Evolutionary conservation across 2,113 vertebrate genomes (phyloP).

Genomic region (Speoplatyrhinus poulsoni): DNA sequence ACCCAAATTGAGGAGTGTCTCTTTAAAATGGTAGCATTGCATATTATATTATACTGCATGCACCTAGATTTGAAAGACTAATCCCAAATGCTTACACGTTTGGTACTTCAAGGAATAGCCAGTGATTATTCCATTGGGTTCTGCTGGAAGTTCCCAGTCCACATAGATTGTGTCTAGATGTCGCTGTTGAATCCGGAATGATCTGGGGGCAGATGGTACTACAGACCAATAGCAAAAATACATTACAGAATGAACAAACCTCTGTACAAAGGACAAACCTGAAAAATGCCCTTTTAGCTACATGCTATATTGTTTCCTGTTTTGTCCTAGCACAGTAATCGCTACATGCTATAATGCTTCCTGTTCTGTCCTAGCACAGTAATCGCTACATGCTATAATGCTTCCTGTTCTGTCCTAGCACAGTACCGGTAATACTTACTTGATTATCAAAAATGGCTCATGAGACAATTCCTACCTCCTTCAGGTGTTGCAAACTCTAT

Average conservation of each 20-base stretch:
- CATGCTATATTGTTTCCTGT: background rate
- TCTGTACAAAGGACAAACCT: background rate
- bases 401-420: background rate
- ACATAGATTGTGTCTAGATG: slow-evolving; percentile 89
- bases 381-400: background rate
- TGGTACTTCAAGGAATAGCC: slow-evolving; percentile 90
- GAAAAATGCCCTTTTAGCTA: background rate
- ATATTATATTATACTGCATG: background rate
- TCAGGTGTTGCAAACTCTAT: slow-evolving; percentile 93
- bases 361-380: background rate
- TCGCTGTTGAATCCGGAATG: slow-evolving; percentile 90
- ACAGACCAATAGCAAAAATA: slow-evolving; percentile 16
- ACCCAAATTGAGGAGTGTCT: no score
- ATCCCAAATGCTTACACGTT: slow-evolving; percentile 75
- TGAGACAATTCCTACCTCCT: slow-evolving; percentile 82
- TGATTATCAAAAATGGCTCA: background rate
- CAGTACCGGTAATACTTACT: background rate
- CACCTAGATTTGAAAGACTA: no score
- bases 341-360: background rate
- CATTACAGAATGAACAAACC: background rate
- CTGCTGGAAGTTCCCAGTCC: slow-evolving; percentile 91
- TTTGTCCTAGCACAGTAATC: background rate
- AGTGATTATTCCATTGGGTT: slow-evolving; percentile 91
- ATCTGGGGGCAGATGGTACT: slow-evolving; percentile 90
- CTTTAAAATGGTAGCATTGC: background rate